Base-by-base conservation (phyloP, 2,888 invertebrate genomes). In the Apocheima hispidaria region DNA sequence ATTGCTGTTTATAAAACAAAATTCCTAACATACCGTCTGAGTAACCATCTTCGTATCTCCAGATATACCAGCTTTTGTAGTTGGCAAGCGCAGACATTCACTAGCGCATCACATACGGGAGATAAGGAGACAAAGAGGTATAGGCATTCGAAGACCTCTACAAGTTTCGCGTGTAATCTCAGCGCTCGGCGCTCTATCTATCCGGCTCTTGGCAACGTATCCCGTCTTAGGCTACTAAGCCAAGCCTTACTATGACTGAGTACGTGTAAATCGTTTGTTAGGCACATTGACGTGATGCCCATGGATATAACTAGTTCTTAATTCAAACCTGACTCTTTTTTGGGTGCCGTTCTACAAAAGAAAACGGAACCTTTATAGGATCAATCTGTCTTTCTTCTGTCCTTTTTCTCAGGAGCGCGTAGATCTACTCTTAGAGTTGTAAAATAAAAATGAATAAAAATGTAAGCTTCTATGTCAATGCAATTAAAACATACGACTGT, bases 211-310 rank as follows among this genome's bases (percentile, higher is more conserved):
- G 70, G 68, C 66, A 63, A 54, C 55, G 60, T 46, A 54, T 66
- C 43, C 61, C 55, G 41, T 51, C 48, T 36, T 48, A 53, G 61
- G 53, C 65, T 49, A 60, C 66, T 69, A 70, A 71, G 73, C 71
- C 71, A 75, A 72, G 68, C 71, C 54, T 62, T 66, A 65, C 63
- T 70, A 70, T 81, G 79, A 81, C 77, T 80, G 81, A 82, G 83
- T 82, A 77, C 76, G 76, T 79, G 79, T 74, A 75, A 65, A 70
- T 82, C 82, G 75, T 75, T 75, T 79, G 79, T 74, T 75, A 65
- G 70, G 71, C 68, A 74, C 55, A 72, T 70, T 70, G 73, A 75
- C 73, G 70, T 63, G 75, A 78, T 79, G 72, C 73, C 79, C 80
- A 78, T 77, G 77, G 79, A 26, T 26, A 78, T 79, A 82, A 77